A percentile compares a stretch with the other conserved stretches of the same genome.
phyloP scores from a whole-genome alignment of 2,888 invertebrate genomes.

The Lepidocyrtinus sp. region DNA sequence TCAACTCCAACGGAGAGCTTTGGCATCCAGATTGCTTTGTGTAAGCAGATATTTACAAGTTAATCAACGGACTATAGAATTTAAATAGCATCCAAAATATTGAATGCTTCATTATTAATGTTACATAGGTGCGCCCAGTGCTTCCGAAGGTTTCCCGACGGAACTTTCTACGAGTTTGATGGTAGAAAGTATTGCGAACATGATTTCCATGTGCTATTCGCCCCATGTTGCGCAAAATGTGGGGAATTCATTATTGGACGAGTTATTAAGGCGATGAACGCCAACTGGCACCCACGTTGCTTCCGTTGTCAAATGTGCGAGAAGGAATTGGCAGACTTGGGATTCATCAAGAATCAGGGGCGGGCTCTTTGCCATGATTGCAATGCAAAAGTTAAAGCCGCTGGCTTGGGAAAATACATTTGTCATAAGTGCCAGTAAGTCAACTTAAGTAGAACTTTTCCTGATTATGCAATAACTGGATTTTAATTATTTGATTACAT shows the following conservation, averaged over 20 bases:
- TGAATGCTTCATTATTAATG: no score
- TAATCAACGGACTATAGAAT: no score
- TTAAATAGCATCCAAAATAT: no score
- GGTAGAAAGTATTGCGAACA: constrained; percentile 99
- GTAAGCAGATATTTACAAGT: constrained; percentile 80
- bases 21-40: constrained; percentile 99
- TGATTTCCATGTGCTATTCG: constrained; percentile 97
- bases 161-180: constrained; percentile 98
- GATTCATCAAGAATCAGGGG: constrained; percentile 94
- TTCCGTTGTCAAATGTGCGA: constrained; percentile 97
- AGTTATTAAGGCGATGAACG: constrained; percentile 99
- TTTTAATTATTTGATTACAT: constrained; percentile 49
- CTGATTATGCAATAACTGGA: not conserved
- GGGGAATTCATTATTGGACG: constrained; percentile 98
- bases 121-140: constrained; percentile 93
- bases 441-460: constrained; percentile 12
- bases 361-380: constrained; percentile 94
- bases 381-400: constrained; percentile 95
- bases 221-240: constrained; percentile 88
- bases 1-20: constrained; percentile 97
- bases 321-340: constrained; percentile 93
- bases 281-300: constrained; percentile 98
- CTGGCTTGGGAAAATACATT: constrained; percentile 94
- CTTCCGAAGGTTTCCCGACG: constrained; percentile 97
- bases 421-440: constrained; percentile 99